These are phyloP conservation scores for Notamacropus eugenii DNA, from an alignment of 2,797 vertebrate genomes.

Conservation along the genomic window DNA sequence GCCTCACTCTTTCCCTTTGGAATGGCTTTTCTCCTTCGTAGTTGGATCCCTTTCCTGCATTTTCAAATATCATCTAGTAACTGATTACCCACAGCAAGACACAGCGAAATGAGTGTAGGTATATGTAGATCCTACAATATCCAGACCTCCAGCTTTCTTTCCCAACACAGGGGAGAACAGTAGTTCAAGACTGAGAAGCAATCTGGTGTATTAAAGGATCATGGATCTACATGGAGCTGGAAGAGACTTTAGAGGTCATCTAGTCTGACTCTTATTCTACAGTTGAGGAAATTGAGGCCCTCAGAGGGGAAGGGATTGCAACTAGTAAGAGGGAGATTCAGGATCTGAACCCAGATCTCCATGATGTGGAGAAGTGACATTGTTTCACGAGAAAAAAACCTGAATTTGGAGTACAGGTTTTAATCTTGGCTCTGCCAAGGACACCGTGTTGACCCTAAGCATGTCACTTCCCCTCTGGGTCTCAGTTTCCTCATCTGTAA, in stretches of 20 bases:
- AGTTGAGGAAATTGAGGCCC: neutral
- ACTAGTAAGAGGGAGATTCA: neutral
- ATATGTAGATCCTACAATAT: neutral
- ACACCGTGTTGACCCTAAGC: neutral
- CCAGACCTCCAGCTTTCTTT: neutral
- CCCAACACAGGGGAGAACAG: neutral
- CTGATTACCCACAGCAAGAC: neutral
- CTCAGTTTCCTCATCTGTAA: neutral
- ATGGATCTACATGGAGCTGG: neutral
- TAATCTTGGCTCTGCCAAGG: neutral
- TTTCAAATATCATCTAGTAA: neutral
- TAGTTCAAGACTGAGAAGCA: neutral
- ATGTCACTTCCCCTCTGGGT: neutral
- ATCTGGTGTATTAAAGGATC: neutral
- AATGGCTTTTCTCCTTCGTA: neutral
- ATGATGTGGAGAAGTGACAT: neutral
- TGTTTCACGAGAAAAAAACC: neutral
- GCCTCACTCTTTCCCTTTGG: neutral
- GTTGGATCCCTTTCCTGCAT: neutral
- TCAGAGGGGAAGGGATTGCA: neutral
- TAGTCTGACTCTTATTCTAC: neutral
- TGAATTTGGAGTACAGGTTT: neutral
- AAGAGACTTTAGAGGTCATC: neutral
- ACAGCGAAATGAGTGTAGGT: neutral
- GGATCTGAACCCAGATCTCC: neutral